phyloP scores from a whole-genome alignment of 30 jellyfish, hydroid and myxozoan genomes.

The Aurelia aurita region DNA sequence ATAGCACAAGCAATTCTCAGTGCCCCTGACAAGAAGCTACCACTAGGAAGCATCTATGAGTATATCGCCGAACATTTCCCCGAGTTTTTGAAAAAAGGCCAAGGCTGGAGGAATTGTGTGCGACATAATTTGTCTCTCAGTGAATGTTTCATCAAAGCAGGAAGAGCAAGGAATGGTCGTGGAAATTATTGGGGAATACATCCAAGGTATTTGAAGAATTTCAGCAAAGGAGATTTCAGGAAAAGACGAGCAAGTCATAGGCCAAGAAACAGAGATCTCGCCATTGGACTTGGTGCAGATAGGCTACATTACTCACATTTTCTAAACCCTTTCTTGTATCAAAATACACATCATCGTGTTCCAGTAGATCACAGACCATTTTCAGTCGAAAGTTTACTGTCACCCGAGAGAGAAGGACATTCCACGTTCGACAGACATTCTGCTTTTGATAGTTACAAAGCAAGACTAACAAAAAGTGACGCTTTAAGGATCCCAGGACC shows the following conservation, averaged over 20 bases:
- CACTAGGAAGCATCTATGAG: slow-evolving; percentile 94
- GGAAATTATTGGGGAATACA: slow-evolving; percentile 99
- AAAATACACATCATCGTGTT: slow-evolving; percentile 45
- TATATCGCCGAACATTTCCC: slow-evolving; percentile 98
- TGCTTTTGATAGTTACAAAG: slow-evolving; percentile 59
- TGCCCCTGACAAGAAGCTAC: slow-evolving; percentile 92
- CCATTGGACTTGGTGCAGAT: slow-evolving; percentile 74
- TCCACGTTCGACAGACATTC: slow-evolving; percentile 65
- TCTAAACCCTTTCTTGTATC: slow-evolving; percentile 62
- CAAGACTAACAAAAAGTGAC: slow-evolving; percentile 41
- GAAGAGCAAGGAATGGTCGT: slow-evolving; percentile 98
- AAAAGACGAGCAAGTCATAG: slow-evolving; percentile 95
- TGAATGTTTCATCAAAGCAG: slow-evolving; percentile 97
- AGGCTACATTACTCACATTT: slow-evolving; percentile 76
- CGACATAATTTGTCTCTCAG: slow-evolving; percentile 95
- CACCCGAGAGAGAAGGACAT: slow-evolving; percentile 81
- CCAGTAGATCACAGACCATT: slow-evolving; percentile 68
- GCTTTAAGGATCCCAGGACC: slow-evolving; percentile 57
- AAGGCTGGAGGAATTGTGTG: slow-evolving; percentile 99
- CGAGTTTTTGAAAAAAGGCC: slow-evolving; percentile 96
- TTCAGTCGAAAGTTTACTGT: slow-evolving; percentile 80
- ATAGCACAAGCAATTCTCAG: slow-evolving; percentile 98
- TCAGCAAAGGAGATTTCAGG: slow-evolving; percentile 96
- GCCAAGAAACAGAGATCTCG: slow-evolving; percentile 93
- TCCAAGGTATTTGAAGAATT: slow-evolving; percentile 93